phyloP scores from a whole-genome alignment of 2,113 vertebrate genomes.

The Ornithorhynchus anatinus region DNA sequence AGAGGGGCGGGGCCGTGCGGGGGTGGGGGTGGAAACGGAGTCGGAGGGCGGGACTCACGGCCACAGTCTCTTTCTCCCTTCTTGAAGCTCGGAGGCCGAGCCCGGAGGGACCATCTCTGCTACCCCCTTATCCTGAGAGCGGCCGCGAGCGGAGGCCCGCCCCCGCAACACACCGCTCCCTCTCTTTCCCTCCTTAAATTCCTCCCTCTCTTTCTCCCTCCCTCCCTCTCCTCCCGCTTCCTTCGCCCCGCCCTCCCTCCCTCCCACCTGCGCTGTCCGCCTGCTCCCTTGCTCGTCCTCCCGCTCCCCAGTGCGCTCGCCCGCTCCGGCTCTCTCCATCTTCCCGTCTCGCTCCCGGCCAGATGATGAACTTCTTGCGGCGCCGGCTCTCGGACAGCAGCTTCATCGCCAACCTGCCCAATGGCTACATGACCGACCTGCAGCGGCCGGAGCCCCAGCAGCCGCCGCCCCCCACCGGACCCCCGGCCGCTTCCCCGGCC shows the following conservation, averaged over 20 bases:
- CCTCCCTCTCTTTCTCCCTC: neutral
- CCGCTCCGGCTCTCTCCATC: neutral
- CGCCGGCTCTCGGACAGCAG: slow-evolving; percentile 96
- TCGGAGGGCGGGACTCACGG: neutral
- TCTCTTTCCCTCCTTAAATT: neutral
- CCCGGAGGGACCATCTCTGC: no score
- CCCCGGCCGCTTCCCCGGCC: slow-evolving; percentile 39
- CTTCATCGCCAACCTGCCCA: slow-evolving; percentile 96
- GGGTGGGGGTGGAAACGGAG: no score
- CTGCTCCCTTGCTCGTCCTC: neutral
- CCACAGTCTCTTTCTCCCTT: neutral
- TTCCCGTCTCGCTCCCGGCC: slow-evolving; percentile 14
- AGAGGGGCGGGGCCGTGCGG: neutral
- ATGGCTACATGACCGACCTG: slow-evolving; percentile 95
- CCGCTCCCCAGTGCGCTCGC: neutral
- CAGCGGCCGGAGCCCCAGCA: slow-evolving; percentile 82
- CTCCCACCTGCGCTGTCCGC: neutral
- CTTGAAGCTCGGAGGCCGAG: neutral
- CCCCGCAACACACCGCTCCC: neutral
- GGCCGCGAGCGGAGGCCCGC: neutral
- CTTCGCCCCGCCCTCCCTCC: neutral
- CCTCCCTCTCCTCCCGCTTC: no score
- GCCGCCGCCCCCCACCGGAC: slow-evolving; percentile 58
- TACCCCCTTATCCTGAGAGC: neutral
- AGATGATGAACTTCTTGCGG: slow-evolving; percentile 94